These are phyloP conservation scores for Irena cyanogastra DNA, from an alignment of 2,113 vertebrate species.

Conservation along the genomic window DNA sequence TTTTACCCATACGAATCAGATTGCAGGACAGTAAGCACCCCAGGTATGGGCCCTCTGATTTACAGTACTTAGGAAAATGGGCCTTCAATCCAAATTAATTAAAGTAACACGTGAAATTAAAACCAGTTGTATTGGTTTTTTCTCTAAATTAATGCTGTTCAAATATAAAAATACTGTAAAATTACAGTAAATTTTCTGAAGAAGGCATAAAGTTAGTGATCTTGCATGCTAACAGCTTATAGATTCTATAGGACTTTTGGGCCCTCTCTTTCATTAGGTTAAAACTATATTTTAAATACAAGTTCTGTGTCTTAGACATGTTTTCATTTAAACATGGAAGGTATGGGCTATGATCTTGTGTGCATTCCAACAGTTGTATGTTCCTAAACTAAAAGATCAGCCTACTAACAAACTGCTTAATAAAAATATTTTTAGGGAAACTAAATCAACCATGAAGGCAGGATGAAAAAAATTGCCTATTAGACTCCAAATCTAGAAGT, in stretches of 20 bases:
- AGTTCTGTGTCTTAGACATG: neutral
- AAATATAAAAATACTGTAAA: neutral
- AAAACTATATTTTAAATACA: neutral
- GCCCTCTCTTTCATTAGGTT: neutral
- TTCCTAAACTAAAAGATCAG: neutral
- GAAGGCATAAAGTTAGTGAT: neutral
- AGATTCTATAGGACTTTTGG: neutral
- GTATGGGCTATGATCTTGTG: neutral
- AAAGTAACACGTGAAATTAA: neutral
- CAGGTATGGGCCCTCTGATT: neutral
- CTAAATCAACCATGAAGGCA: neutral
- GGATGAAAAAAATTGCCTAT: neutral
- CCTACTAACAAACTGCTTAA: neutral
- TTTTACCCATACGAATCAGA: neutral
- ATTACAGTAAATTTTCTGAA: neutral
- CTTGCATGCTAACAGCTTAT: neutral
- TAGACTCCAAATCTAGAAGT: neutral
- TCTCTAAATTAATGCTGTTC: neutral
- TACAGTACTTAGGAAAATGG: neutral
- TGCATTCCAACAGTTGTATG: neutral
- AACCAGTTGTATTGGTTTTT: neutral
- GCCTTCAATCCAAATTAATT: neutral
- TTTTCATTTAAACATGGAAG: slow-evolving; percentile 21
- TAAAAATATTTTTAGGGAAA: slow-evolving; percentile 10
- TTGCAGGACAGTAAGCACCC: neutral